Evolutionary conservation across 1,140 invertebrate genomes (phyloP).

Genomic region (Telenomus remus): DNA sequence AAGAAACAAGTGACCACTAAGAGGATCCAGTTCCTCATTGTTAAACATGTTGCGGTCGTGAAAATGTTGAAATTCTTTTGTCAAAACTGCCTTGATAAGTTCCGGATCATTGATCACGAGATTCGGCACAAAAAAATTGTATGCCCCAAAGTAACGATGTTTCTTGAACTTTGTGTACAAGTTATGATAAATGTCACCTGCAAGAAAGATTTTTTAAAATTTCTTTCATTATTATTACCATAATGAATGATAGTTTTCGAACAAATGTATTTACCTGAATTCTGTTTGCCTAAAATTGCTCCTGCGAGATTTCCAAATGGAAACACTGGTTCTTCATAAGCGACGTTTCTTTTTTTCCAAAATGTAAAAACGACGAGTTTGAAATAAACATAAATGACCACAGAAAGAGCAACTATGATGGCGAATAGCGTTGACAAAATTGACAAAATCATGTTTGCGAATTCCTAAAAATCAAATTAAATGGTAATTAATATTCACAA

Average conservation of each 20-base stretch:
- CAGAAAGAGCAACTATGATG: neutral
- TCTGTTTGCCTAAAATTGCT: slow-evolving; percentile 63
- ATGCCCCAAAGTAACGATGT: slow-evolving; percentile 67
- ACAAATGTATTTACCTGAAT: too few relatives aligned
- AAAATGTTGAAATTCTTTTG: slow-evolving; percentile 76
- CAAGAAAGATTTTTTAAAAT: too few relatives aligned
- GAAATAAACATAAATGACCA: slow-evolving; percentile 47
- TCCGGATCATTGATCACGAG: slow-evolving; percentile 75
- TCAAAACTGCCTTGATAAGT: slow-evolving; percentile 73
- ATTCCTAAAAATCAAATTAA: neutral
- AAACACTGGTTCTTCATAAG: slow-evolving; percentile 64
- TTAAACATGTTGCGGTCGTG: slow-evolving; percentile 71
- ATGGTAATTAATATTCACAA: too few relatives aligned
- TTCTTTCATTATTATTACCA: too few relatives aligned
- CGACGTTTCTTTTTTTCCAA: slow-evolving; percentile 64
- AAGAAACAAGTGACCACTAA: slow-evolving; percentile 76
- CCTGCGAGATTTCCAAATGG: slow-evolving; percentile 74
- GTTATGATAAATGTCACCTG: slow-evolving; percentile 46
- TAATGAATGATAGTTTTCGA: too few relatives aligned
- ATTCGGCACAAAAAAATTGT: slow-evolving; percentile 73
- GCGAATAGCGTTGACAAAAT: slow-evolving; percentile 14
- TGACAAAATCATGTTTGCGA: too few relatives aligned
- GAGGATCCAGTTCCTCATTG: slow-evolving; percentile 74
- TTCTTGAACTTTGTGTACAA: slow-evolving; percentile 54
- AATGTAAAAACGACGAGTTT: slow-evolving; percentile 60